Percentiles rank a stretch among this genome's conserved stretches.
Evolutionary conservation across 2,113 vertebrate genomes (phyloP).

Genomic region (Girardinichthys multiradiatus): DNA sequence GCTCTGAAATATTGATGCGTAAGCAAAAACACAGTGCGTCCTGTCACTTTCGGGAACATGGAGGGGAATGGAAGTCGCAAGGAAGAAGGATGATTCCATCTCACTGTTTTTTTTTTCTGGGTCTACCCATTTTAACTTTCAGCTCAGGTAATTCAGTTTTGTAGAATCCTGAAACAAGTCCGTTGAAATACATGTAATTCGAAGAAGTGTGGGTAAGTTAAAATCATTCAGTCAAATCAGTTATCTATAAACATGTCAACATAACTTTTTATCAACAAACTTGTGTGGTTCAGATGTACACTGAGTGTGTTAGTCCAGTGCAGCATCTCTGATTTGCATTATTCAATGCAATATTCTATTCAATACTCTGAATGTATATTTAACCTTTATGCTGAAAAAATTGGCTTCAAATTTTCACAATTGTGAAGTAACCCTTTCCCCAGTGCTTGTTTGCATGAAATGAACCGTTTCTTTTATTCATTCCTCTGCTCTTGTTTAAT

Average conservation of each 20-base stretch:
- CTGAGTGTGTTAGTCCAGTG: conserved; percentile 37
- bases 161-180: conserved; percentile 16
- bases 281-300: conserved; percentile 15
- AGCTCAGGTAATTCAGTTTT: conserved; percentile 59
- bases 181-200: conserved; percentile 45
- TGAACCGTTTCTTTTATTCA: conserved; percentile 70
- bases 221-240: conserved; percentile 19
- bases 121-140: conserved; percentile 59
- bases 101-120: conserved; percentile 20
- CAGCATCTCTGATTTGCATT: conserved; percentile 57
- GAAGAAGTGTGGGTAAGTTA: conserved; percentile 15
- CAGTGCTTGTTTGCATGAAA: conserved; percentile 71
- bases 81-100: conserved; percentile 69
- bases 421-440: conserved; percentile 63
- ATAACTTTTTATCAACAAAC: not conserved
- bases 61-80: conserved; percentile 65
- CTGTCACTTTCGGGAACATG: conserved; percentile 74
- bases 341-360: conserved; percentile 68
- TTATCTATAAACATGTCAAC: not conserved
- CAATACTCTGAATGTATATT: conserved; percentile 49
- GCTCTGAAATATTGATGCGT: conserved; percentile 81
- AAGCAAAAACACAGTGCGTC: conserved; percentile 77
- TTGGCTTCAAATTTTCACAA: conserved; percentile 69
- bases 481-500: conserved; percentile 72
- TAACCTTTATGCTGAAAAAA: conserved; percentile 37